Evolutionary conservation across 2,888 invertebrate genomes (phyloP).

Genomic region (Hyles lineata): DNA sequence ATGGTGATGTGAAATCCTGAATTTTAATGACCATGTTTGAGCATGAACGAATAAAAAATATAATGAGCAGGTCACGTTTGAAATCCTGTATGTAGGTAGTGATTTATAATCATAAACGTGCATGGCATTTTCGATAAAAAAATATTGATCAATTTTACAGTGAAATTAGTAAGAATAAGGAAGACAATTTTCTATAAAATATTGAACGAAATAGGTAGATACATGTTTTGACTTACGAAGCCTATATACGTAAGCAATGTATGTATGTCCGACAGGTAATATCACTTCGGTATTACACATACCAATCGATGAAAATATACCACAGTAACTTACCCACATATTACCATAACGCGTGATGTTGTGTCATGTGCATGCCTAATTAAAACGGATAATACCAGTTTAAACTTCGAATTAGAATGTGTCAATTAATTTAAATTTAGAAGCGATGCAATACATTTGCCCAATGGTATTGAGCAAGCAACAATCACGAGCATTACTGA

Average conservation of each 20-base stretch:
- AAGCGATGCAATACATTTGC: not conserved
- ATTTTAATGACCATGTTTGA: constrained; percentile 14
- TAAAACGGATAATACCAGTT: constrained; percentile 12
- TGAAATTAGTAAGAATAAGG: too few relatives aligned
- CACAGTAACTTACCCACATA: not conserved
- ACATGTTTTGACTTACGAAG: too few relatives aligned
- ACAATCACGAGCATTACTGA: not conserved
- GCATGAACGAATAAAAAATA: not conserved
- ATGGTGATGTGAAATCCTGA: constrained; percentile 45
- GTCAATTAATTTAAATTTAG: not conserved
- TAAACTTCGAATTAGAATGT: not conserved
- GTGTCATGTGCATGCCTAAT: constrained; percentile 10
- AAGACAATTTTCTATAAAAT: too few relatives aligned
- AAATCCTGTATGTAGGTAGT: too few relatives aligned
- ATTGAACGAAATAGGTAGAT: too few relatives aligned
- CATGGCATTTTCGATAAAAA: too few relatives aligned
- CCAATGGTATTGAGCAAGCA: not conserved
- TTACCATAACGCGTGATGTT: constrained; percentile 12
- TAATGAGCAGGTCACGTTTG: too few relatives aligned
- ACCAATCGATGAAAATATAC: not conserved
- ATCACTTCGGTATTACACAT: too few relatives aligned
- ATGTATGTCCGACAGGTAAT: too few relatives aligned
- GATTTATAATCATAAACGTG: too few relatives aligned
- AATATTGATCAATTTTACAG: too few relatives aligned
- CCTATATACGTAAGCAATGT: too few relatives aligned